phyloP scores from a whole-genome alignment of 2,113 vertebrate species.

The Nannospalax galili region DNA sequence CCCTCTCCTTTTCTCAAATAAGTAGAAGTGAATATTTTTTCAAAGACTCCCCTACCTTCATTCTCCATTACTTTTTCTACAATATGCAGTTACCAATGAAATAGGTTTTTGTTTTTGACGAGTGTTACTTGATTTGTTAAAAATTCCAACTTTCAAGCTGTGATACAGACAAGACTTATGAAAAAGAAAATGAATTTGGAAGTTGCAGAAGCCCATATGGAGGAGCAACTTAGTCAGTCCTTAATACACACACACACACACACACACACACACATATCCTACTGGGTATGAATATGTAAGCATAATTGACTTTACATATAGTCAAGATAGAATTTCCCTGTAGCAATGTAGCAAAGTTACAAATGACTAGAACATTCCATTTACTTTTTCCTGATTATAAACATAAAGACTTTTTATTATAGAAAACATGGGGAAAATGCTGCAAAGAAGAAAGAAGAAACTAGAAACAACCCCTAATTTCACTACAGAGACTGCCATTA shows the following conservation, averaged over 20 bases:
- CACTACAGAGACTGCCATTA: slow-evolving; percentile 12
- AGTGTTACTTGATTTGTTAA: background rate
- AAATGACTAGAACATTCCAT: slow-evolving; percentile 36
- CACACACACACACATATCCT: too few relatives aligned
- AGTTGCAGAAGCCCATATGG: background rate
- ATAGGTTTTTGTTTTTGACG: slow-evolving; percentile 13
- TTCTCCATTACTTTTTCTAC: background rate
- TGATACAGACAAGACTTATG: background rate
- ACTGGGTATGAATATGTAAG: slow-evolving; percentile 2
- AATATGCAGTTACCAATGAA: background rate
- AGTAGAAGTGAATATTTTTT: background rate
- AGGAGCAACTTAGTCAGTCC: background rate
- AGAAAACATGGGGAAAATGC: slow-evolving; percentile 13
- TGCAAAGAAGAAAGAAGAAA: slow-evolving; percentile 39
- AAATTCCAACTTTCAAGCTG: slow-evolving; percentile 11
- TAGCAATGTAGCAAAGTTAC: slow-evolving; percentile 16
- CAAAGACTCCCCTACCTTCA: background rate
- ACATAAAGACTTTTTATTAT: slow-evolving; percentile 46
- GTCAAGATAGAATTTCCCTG: slow-evolving; percentile 41
- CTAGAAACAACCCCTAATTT: slow-evolving; percentile 29
- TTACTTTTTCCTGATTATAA: slow-evolving; percentile 57
- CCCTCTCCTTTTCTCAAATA: slow-evolving; percentile 23
- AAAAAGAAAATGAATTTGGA: background rate
- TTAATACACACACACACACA: background rate
- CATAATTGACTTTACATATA: background rate